Percentiles rank a stretch among this genome's conserved stretches.
Conservation (phyloP, 2,888 invertebrate species). For the Agrochola lota region DNA sequence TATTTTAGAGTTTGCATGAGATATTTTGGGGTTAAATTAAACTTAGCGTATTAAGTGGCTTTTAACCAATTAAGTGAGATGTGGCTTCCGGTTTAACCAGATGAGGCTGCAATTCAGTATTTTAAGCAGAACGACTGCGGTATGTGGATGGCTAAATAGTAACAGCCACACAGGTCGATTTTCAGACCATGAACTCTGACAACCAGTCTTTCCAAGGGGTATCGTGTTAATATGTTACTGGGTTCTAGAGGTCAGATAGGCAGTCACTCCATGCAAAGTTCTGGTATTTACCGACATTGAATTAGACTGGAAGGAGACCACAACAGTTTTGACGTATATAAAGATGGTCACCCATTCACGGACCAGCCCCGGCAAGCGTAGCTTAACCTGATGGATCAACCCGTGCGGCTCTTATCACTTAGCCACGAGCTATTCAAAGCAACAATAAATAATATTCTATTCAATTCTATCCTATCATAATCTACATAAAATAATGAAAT, state of each 20-base stretch:
- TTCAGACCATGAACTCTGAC: too few relatives aligned
- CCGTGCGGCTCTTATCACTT: too few relatives aligned
- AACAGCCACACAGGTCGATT: background rate
- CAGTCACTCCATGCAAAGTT: too few relatives aligned
- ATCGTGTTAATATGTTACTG: background rate
- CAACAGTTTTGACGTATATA: too few relatives aligned
- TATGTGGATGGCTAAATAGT: background rate
- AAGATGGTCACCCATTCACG: too few relatives aligned
- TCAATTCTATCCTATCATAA: background rate
- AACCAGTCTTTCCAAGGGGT: too few relatives aligned
- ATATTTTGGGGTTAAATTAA: slow-evolving; percentile 13
- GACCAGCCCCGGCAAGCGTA: too few relatives aligned
- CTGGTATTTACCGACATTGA: too few relatives aligned
- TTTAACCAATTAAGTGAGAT: slow-evolving; percentile 12
- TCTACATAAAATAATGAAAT: background rate
- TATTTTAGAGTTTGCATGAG: slow-evolving; percentile 2
- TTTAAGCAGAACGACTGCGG: background rate
- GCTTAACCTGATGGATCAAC: too few relatives aligned
- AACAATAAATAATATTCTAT: background rate
- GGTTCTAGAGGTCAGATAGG: background rate
- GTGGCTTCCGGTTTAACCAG: background rate
- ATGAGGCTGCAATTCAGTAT: background rate
- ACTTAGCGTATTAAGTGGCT: slow-evolving; percentile 10
- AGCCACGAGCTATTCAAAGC: too few relatives aligned
- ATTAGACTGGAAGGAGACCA: too few relatives aligned